Evolutionary conservation across 2,797 vertebrate species (phyloP).

Genomic region (Cephalopachus bancanus): DNA sequence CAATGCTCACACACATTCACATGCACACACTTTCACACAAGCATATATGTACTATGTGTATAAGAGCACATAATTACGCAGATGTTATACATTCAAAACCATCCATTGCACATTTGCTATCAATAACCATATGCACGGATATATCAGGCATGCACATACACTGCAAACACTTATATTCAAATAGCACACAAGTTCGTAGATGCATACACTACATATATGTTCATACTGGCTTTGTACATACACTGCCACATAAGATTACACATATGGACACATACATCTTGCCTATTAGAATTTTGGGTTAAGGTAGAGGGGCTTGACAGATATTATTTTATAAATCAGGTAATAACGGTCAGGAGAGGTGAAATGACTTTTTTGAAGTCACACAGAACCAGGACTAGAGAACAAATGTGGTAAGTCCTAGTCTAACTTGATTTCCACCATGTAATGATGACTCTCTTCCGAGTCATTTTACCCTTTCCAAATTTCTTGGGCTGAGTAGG

Average conservation of each 20-base stretch:
- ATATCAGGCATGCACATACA: not conserved
- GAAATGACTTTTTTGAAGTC: not conserved
- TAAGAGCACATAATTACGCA: not conserved
- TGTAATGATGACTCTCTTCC: not conserved
- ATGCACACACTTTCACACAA: not conserved
- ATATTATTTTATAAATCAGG: not conserved
- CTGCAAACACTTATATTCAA: not conserved
- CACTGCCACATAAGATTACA: not conserved
- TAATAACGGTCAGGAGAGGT: not conserved
- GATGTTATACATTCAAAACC: not conserved
- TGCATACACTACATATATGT: rapidly evolving
- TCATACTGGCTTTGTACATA: not conserved
- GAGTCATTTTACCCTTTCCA: not conserved
- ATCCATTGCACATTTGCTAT: not conserved
- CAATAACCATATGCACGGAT: not conserved
- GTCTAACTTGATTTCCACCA: not conserved
- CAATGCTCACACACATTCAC: not conserved
- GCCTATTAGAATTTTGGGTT: not conserved
- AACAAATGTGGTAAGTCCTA: not conserved
- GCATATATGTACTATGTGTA: not conserved
- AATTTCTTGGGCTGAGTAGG: too few relatives aligned
- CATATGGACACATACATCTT: not conserved
- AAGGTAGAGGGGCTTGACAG: rapidly evolving
- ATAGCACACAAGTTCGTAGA: not conserved
- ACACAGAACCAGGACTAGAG: not conserved